These are phyloP conservation scores for Neomorphus geoffroyi DNA, from an alignment of 2,797 vertebrate species.

Conservation along the genomic window DNA sequence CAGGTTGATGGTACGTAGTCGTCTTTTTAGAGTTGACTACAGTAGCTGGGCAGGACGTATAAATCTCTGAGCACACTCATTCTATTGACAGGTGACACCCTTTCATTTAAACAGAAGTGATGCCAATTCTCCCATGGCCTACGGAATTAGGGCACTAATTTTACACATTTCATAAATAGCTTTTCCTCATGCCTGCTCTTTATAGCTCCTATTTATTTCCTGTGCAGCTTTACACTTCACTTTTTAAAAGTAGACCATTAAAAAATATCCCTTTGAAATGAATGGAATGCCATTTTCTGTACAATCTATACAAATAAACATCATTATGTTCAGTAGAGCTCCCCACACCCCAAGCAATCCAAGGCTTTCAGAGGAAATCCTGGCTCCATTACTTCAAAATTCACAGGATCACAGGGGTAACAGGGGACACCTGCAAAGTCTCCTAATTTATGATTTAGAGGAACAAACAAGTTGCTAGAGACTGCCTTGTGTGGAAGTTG, in stretches of 20 bases:
- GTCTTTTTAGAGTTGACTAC: neutral
- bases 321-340: neutral
- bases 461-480: neutral
- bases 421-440: neutral
- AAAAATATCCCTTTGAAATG: neutral
- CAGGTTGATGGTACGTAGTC: too few relatives aligned
- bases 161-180: neutral
- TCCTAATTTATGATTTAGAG: neutral
- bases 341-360: rapidly evolving
- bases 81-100: neutral
- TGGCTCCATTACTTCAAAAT: neutral
- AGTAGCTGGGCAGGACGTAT: neutral
- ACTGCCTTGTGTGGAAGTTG: neutral
- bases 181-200: neutral
- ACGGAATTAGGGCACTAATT: neutral
- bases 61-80: neutral
- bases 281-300: neutral
- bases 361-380: neutral
- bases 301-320: neutral
- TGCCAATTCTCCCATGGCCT: neutral
- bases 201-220: neutral
- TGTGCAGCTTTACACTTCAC: neutral
- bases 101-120: neutral
- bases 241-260: neutral
- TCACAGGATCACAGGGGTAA: neutral